These are phyloP conservation scores for Melitaea athalia DNA, from an alignment of 2,888 invertebrate genomes.

Conservation along the genomic window DNA sequence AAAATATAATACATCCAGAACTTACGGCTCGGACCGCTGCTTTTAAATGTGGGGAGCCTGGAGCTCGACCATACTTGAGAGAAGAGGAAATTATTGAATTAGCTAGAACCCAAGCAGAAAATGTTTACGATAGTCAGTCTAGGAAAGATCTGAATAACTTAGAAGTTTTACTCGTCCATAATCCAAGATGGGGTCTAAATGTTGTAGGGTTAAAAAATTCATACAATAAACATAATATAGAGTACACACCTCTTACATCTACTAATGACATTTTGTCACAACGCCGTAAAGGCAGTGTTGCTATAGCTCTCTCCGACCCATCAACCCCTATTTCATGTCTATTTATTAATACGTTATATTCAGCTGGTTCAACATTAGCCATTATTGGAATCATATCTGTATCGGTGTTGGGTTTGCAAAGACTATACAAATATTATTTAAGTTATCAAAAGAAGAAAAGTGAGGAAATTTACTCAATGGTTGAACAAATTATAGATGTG, in stretches of 20 bases:
- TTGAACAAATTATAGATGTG: slow-evolving; percentile 85
- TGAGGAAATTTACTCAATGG: slow-evolving; percentile 84
- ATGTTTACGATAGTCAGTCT: slow-evolving; percentile 69
- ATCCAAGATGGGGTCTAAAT: slow-evolving; percentile 88
- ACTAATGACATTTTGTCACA: slow-evolving; percentile 80
- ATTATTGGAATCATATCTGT: slow-evolving; percentile 64
- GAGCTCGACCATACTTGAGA: slow-evolving; percentile 81
- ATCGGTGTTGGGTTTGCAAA: slow-evolving; percentile 62
- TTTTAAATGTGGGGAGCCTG: slow-evolving; percentile 80
- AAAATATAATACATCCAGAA: slow-evolving; percentile 85
- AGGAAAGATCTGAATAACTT: slow-evolving; percentile 84
- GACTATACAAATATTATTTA: slow-evolving; percentile 71
- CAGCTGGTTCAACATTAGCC: slow-evolving; percentile 68
- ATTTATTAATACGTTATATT: slow-evolving; percentile 82
- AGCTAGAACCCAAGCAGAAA: slow-evolving; percentile 62
- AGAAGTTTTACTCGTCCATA: slow-evolving; percentile 85
- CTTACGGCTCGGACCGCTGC: slow-evolving; percentile 82
- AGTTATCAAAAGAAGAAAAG: slow-evolving; percentile 75
- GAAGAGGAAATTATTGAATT: slow-evolving; percentile 84
- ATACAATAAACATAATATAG: slow-evolving; percentile 66
- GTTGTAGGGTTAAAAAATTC: slow-evolving; percentile 74
- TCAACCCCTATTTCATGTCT: slow-evolving; percentile 84
- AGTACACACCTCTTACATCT: slow-evolving; percentile 56
- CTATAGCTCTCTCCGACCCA: slow-evolving; percentile 81
- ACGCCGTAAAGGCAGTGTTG: slow-evolving; percentile 78